phyloP scores from a whole-genome alignment of 2,888 invertebrate species.

The Zaprionus lineosus region DNA sequence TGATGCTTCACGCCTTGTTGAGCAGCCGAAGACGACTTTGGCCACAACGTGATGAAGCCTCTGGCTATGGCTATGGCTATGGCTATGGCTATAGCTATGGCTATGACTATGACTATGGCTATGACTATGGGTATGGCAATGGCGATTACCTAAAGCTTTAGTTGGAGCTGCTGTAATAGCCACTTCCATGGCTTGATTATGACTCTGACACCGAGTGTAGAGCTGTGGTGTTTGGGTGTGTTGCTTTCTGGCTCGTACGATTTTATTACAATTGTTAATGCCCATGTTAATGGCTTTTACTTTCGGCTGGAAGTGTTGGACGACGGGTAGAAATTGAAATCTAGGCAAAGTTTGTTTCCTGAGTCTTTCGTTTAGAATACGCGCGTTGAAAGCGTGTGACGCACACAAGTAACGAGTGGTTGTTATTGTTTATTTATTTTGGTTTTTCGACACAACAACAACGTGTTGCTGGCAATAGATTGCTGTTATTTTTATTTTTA shows the following conservation, averaged over 20 bases:
- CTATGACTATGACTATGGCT: constrained; percentile 15
- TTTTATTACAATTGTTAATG: constrained; percentile 57
- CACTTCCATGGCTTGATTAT: constrained; percentile 48
- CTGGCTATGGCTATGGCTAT: constrained; percentile 12
- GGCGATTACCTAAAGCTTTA: constrained; percentile 55
- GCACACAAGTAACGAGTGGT: constrained; percentile 32
- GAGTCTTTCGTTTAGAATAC: constrained; percentile 56
- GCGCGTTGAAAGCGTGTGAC: constrained; percentile 64
- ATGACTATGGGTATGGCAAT: constrained; percentile 31
- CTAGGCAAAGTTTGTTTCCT: constrained; percentile 42
- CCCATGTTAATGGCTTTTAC: constrained; percentile 62
- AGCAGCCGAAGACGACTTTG: constrained; percentile 52
- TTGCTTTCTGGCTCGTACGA: constrained; percentile 10
- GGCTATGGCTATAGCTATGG: constrained; percentile 1
- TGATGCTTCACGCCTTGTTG: constrained; percentile 75
- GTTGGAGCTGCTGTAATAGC: constrained; percentile 61
- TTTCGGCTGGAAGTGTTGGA: constrained; percentile 56
- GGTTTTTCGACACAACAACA: no score
- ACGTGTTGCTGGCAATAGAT: constrained; percentile 4
- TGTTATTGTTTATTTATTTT: constrained; percentile 32
- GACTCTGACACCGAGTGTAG: constrained; percentile 35
- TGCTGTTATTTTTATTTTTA: constrained; percentile 17
- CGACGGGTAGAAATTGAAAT: constrained; percentile 15
- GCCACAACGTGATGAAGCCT: constrained; percentile 34
- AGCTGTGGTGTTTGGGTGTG: constrained; percentile 15